Evolutionary conservation across 2,113 vertebrate species (phyloP).

Genomic region (Ondatra zibethicus): DNA sequence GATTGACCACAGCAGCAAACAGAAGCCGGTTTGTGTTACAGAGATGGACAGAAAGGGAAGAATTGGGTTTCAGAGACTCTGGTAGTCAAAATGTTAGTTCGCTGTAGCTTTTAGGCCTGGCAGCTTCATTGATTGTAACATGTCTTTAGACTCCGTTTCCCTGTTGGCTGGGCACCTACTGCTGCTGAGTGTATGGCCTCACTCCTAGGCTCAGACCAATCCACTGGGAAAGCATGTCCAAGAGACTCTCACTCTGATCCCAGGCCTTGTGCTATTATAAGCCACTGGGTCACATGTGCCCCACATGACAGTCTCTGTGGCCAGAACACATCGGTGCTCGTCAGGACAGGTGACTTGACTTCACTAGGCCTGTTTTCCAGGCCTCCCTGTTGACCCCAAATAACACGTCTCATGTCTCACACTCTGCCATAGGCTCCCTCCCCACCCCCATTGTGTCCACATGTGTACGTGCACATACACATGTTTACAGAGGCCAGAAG

Average conservation of each 20-base stretch:
- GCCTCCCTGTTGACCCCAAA: not conserved
- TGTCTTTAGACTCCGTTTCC: not conserved
- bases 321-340: not conserved
- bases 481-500: not conserved
- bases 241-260: not conserved
- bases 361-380: not conserved
- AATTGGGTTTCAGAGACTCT: not conserved
- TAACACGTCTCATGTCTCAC: not conserved
- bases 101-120: not conserved
- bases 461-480: not conserved
- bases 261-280: not conserved
- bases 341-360: accelerated
- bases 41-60: too few relatives aligned
- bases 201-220: not conserved
- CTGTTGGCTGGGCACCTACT: not conserved
- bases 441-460: not conserved
- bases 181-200: not conserved
- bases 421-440: not conserved
- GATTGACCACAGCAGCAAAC: not conserved
- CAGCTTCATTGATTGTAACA: accelerated
- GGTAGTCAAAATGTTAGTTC: not conserved
- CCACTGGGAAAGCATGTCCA: too few relatives aligned
- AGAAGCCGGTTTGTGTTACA: not conserved
- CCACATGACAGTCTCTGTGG: not conserved
- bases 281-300: accelerated